These are phyloP conservation scores for Leptobrachium ailaonicum DNA, from an alignment of 2,113 vertebrate genomes.

Conservation along the genomic window DNA sequence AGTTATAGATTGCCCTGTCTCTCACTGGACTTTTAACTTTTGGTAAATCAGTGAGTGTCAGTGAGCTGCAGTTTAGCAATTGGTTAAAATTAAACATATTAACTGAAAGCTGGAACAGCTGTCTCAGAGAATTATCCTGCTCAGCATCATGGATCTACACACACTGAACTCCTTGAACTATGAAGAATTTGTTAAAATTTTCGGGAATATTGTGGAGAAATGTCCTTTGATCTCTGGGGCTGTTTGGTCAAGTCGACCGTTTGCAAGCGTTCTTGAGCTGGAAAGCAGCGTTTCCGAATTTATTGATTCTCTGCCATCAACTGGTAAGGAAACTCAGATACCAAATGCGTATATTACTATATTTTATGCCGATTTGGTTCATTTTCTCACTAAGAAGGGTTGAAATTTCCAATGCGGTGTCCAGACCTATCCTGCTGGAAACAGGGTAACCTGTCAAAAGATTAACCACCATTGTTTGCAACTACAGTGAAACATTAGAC, in stretches of 20 bases:
- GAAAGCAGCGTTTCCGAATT: slow-evolving; percentile 69
- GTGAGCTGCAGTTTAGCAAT: slow-evolving; percentile 7
- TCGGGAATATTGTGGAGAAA: slow-evolving; percentile 78
- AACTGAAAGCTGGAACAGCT: slow-evolving; percentile 6
- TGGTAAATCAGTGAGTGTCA: slow-evolving; percentile 11
- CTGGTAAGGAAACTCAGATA: slow-evolving; percentile 61
- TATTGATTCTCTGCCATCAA: slow-evolving; percentile 70
- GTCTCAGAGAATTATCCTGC: neutral
- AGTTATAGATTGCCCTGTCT: too few relatives aligned
- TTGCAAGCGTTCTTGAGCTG: slow-evolving; percentile 59
- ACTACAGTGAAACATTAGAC: too few relatives aligned
- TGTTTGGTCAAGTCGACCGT: slow-evolving; percentile 74
- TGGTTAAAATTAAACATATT: slow-evolving; percentile 38
- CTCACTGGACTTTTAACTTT: neutral
- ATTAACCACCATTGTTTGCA: too few relatives aligned
- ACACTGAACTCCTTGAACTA: slow-evolving; percentile 72
- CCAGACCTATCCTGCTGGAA: too few relatives aligned
- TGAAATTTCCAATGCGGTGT: too few relatives aligned
- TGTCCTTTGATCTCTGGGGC: slow-evolving; percentile 74
- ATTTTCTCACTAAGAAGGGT: too few relatives aligned
- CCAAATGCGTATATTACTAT: too few relatives aligned
- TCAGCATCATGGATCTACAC: slow-evolving; percentile 19
- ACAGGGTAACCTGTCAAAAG: too few relatives aligned
- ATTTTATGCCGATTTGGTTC: too few relatives aligned
- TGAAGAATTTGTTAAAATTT: slow-evolving; percentile 74